These are phyloP conservation scores for Berghia stephanieae DNA, from an alignment of 1,140 invertebrate genomes.

Conservation along the genomic window DNA sequence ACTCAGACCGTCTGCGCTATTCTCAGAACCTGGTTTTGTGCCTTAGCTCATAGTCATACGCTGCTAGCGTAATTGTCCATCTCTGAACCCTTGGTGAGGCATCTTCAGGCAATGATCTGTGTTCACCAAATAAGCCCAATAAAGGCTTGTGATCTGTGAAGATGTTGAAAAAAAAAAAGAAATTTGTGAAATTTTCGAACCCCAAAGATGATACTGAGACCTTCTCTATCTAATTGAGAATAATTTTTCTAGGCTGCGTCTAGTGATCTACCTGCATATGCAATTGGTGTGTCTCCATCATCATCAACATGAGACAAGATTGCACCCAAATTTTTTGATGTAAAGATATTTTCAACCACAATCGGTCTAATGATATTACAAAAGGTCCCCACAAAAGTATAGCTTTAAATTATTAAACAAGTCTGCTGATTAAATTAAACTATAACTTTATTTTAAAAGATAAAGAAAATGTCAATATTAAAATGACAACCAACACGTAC, in stretches of 20 bases:
- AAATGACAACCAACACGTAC: too few species aligned
- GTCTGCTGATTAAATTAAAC: too few species aligned
- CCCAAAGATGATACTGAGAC: constrained; percentile 68
- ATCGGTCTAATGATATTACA: too few species aligned
- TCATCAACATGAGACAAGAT: too few species aligned
- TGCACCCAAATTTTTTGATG: constrained; percentile 67
- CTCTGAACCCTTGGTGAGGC: constrained; percentile 51
- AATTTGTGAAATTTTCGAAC: constrained; percentile 68
- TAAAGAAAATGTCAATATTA: too few species aligned
- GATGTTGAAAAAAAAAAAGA: constrained; percentile 66
- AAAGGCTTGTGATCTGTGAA: constrained; percentile 68
- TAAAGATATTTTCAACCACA: too few species aligned
- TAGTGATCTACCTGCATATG: constrained; percentile 66
- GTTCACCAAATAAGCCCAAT: too few species aligned
- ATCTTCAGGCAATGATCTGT: constrained; percentile 54
- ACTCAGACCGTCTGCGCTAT: too few species aligned
- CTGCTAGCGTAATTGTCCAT: constrained; percentile 46
- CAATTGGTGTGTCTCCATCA: constrained; percentile 64
- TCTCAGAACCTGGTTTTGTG: constrained; percentile 62
- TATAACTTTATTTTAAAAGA: too few species aligned
- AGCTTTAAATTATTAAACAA: too few species aligned
- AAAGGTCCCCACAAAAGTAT: too few species aligned
- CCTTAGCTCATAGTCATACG: constrained; percentile 58
- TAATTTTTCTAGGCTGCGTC: constrained; percentile 69
- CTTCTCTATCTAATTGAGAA: constrained; percentile 70